Evolutionary conservation across 2,113 vertebrate genomes (phyloP).

Genomic region (Madoqua kirkii): DNA sequence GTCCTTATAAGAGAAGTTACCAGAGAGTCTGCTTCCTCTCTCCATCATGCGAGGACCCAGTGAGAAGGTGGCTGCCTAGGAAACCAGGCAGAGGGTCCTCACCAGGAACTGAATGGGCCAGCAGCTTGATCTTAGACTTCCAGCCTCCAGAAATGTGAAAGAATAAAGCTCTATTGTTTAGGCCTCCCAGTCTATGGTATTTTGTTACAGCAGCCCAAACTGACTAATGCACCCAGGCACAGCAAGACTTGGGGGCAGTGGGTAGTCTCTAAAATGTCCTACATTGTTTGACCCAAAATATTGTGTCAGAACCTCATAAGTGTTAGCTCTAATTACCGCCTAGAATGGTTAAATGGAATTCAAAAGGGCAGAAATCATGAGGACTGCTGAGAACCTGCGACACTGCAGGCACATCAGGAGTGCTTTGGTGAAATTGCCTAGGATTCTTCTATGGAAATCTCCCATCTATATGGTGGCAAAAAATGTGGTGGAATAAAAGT

Average conservation of each 20-base stretch:
- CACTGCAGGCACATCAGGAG: neutral
- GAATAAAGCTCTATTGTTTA: neutral
- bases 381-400: neutral
- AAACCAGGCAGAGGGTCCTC: neutral
- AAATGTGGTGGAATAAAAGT: neutral
- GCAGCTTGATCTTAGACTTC: neutral
- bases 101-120: neutral
- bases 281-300: neutral
- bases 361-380: neutral
- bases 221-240: neutral
- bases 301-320: neutral
- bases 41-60: neutral
- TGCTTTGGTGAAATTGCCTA: neutral
- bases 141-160: neutral
- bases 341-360: neutral
- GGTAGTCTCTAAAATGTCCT: neutral
- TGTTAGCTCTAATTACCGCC: neutral
- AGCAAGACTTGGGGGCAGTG: neutral
- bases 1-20: neutral
- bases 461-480: neutral
- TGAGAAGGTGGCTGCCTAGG: neutral
- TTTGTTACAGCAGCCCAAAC: neutral
- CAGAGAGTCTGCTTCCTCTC: neutral
- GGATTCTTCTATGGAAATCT: conserved; percentile 12
- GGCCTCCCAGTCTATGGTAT: neutral